These are phyloP conservation scores for Thumatha senex DNA, from an alignment of 2,888 invertebrate species.

Conservation along the genomic window DNA sequence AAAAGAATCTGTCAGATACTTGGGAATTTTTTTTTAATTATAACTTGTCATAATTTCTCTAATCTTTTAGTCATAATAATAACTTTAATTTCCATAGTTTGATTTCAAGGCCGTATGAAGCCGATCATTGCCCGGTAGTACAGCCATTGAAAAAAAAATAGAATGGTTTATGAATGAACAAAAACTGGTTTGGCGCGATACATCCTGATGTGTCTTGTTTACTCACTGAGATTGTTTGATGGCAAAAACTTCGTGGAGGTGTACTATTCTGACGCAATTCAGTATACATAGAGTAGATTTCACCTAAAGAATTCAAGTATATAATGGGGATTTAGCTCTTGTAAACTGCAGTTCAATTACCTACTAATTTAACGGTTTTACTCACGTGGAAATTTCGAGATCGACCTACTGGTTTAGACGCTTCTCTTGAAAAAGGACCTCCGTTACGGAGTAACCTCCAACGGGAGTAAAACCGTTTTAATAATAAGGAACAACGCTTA, in stretches of 20 bases:
- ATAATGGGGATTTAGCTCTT: neutral
- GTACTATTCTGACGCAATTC: neutral
- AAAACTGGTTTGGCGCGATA: constrained; percentile 40
- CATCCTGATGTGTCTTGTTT: constrained; percentile 29
- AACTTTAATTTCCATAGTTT: constrained; percentile 1
- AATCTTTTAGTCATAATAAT: constrained; percentile 14
- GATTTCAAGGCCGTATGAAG: constrained; percentile 30
- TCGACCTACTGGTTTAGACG: no score
- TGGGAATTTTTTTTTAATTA: constrained; percentile 23
- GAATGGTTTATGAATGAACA: constrained; percentile 46
- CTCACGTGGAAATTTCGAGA: no score
- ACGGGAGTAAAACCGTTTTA: no score
- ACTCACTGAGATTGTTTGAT: constrained; percentile 7
- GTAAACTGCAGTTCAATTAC: no score
- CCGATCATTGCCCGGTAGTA: constrained; percentile 29
- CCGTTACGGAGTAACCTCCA: no score
- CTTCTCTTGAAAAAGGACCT: no score
- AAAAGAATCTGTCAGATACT: constrained; percentile 15
- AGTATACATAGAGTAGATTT: neutral
- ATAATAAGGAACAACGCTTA: no score
- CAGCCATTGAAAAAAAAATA: constrained; percentile 29
- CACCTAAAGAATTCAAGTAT: neutral
- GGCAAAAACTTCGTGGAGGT: neutral
- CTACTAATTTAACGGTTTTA: no score
- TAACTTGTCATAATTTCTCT: constrained; percentile 19